Evolutionary conservation across 2,113 vertebrate species (phyloP).

Genomic region (Fregetta grallaria): DNA sequence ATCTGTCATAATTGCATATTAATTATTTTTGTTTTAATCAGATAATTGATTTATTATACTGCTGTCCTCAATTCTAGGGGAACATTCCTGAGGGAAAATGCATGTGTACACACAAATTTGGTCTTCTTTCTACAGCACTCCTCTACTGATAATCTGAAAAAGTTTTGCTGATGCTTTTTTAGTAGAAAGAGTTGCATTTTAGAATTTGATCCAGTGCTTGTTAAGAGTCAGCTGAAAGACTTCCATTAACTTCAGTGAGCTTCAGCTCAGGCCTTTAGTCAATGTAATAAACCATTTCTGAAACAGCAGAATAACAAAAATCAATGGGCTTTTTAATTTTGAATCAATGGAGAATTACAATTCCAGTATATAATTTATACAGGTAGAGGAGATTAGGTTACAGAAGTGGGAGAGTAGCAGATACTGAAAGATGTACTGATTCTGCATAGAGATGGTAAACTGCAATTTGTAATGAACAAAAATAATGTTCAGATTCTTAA

Average conservation of each 20-base stretch:
- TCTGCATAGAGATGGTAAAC: not conserved
- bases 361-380: not conserved
- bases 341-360: constrained; percentile 19
- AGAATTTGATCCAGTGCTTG: not conserved
- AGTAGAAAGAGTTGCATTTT: not conserved
- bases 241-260: not conserved
- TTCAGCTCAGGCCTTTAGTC: not conserved
- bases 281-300: not conserved
- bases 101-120: not conserved
- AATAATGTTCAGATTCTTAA: not conserved
- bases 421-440: not conserved
- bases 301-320: constrained; percentile 6
- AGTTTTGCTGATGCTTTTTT: not conserved
- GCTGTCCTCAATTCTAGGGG: not conserved
- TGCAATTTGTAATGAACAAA: not conserved
- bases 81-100: not conserved
- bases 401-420: not conserved
- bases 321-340: constrained; percentile 14
- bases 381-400: not conserved
- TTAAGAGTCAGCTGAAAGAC: not conserved
- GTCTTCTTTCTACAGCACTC: not conserved
- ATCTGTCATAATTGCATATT: constrained; percentile 55
- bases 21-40: constrained; percentile 36
- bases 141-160: not conserved
- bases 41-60: constrained; percentile 46